phyloP scores from a whole-genome alignment of 2,888 invertebrate genomes.

The Dynastes hyllus region DNA sequence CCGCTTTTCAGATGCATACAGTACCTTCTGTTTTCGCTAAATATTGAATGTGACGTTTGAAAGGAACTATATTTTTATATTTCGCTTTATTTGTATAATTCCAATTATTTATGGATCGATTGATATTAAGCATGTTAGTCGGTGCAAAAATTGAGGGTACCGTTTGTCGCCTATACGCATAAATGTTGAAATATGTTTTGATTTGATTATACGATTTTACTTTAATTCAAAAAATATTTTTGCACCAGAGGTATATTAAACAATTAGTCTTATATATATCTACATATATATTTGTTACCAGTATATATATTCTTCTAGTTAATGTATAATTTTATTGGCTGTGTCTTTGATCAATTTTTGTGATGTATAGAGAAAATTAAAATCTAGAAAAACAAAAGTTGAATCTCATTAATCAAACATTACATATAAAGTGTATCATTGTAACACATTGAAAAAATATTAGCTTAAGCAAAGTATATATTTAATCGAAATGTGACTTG shows the following conservation, averaged over 20 bases:
- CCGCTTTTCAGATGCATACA: conserved; percentile 11
- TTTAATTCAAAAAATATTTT: conserved; percentile 42
- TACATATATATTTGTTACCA: conserved; percentile 44
- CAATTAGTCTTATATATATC: conserved; percentile 40
- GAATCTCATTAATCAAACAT: conserved; percentile 47
- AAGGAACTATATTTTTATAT: conserved; percentile 40
- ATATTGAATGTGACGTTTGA: conserved; percentile 42
- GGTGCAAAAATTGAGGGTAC: conserved; percentile 28
- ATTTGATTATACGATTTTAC: conserved; percentile 42
- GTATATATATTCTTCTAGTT: conserved; percentile 34
- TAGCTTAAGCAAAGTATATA: conserved; percentile 41
- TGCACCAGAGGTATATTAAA: conserved; percentile 38
- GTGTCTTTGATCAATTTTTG: conserved; percentile 46
- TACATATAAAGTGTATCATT: conserved; percentile 43
- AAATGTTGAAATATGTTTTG: conserved; percentile 45
- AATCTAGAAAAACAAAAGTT: conserved; percentile 42
- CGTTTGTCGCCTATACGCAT: conserved; percentile 12
- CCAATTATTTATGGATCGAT: conserved; percentile 34
- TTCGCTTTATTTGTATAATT: conserved; percentile 39
- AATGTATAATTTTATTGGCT: conserved; percentile 45
- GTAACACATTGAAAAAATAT: conserved; percentile 31
- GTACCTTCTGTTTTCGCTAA: conserved; percentile 49
- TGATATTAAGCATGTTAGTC: conserved; percentile 27
- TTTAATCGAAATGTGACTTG: conserved; percentile 43
- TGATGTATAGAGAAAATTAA: conserved; percentile 44